Evolutionary conservation across 2,888 invertebrate species (phyloP).

Genomic region (Orthosia gracilis): DNA sequence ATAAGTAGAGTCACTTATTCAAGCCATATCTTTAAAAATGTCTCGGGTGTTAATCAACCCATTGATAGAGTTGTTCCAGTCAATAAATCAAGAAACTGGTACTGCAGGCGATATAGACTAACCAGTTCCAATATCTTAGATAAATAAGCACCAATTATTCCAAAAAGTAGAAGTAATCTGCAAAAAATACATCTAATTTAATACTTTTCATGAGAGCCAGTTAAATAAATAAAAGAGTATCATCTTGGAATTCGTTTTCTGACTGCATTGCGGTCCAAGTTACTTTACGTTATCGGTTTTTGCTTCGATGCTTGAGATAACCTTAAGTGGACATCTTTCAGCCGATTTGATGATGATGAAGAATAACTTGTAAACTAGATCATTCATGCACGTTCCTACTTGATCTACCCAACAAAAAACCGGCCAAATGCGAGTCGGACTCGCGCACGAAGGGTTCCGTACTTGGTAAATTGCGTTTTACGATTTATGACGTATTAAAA

Average conservation of each 20-base stretch:
- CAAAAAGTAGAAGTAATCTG: no score
- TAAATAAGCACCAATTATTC: not conserved
- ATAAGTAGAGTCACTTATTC: slow-evolving; percentile 11
- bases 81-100: slow-evolving; percentile 42
- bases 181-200: no score
- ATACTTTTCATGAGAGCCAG: no score
- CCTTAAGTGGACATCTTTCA: not conserved
- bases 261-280: no score
- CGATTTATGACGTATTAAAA: no score
- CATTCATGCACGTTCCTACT: not conserved
- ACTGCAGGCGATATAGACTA: not conserved
- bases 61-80: not conserved
- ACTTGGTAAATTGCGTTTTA: no score
- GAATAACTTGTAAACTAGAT: not conserved
- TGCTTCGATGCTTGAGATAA: no score
- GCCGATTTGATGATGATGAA: not conserved
- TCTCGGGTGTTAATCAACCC: slow-evolving; percentile 21
- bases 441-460: no score
- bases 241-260: no score
- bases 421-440: no score
- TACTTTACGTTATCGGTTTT: no score
- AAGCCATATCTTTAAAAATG: slow-evolving; percentile 37
- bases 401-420: not conserved
- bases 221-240: no score
- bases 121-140: not conserved